A percentile compares a stretch with the other conserved stretches of the same genome.
These are phyloP conservation scores for Nesidiocoris tenuis DNA, from an alignment of 2,888 invertebrate species.

Conservation along the genomic window DNA sequence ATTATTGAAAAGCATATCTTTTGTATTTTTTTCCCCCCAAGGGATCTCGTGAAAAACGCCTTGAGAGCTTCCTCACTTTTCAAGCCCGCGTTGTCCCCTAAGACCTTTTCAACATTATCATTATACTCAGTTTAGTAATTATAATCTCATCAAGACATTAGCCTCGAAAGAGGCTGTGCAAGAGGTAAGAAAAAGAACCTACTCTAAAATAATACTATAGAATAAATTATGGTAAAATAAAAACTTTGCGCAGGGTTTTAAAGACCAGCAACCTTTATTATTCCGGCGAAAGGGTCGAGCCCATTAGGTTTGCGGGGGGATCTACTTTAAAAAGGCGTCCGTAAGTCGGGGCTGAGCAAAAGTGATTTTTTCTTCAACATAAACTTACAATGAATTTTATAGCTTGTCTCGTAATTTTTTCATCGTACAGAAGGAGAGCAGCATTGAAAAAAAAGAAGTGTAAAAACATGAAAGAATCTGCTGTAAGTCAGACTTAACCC, in stretches of 20 bases:
- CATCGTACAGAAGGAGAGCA: no score
- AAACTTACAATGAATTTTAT: not conserved
- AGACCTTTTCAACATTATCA: no score
- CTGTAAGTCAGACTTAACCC: not conserved
- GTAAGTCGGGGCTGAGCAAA: not conserved
- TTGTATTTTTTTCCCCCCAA: no score
- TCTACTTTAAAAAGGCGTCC: not conserved
- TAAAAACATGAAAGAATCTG: not conserved
- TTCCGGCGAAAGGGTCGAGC: not conserved
- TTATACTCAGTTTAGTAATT: no score
- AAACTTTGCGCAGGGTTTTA: not conserved
- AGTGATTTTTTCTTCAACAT: no score
- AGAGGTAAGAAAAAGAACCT: not conserved
- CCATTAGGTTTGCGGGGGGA: not conserved
- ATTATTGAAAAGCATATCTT: no score
- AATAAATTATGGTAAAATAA: not conserved
- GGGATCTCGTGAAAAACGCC: no score
- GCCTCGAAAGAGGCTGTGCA: not conserved
- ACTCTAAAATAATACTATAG: not conserved
- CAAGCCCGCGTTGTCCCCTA: no score
- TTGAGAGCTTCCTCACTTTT: no score
- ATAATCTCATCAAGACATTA: not conserved
- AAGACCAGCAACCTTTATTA: not conserved
- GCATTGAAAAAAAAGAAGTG: no score
- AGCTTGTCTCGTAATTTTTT: not conserved